A percentile compares a stretch with the other conserved stretches of the same genome.
Evolutionary conservation across 2,797 vertebrate genomes (phyloP).

Genomic region (Pteropus rufus): DNA sequence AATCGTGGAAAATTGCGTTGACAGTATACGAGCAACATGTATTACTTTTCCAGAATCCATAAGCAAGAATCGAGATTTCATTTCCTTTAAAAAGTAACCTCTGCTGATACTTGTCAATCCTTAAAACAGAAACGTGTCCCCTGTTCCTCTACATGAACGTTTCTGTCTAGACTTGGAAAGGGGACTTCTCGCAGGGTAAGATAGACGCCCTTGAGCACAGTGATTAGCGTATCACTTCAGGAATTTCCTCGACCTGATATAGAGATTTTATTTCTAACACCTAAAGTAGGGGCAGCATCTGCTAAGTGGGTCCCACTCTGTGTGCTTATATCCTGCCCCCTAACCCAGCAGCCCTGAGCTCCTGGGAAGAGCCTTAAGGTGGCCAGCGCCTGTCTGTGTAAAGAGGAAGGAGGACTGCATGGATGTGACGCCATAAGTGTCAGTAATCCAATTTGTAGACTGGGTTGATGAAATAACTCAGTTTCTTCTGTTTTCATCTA

Average conservation of each 20-base stretch:
- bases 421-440: neutral
- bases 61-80: conserved; percentile 10
- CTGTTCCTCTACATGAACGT: neutral
- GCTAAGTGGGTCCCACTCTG: neutral
- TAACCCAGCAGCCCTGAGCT: neutral
- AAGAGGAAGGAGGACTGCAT: neutral
- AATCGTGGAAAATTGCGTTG: neutral
- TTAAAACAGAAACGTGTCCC: neutral
- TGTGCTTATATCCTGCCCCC: neutral
- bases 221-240: neutral
- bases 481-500: neutral
- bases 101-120: neutral
- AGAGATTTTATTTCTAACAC: neutral
- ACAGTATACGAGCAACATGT: neutral
- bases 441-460: neutral
- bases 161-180: conserved; percentile 11
- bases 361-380: neutral
- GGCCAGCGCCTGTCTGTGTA: neutral
- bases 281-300: neutral
- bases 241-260: neutral
- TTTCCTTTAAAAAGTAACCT: conserved; percentile 40
- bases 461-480: neutral
- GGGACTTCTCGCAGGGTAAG: neutral
- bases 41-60: conserved; percentile 39
- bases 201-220: neutral